Conservation (phyloP, 2,113 vertebrate species). For the Melanostigma gelatinosum region DNA sequence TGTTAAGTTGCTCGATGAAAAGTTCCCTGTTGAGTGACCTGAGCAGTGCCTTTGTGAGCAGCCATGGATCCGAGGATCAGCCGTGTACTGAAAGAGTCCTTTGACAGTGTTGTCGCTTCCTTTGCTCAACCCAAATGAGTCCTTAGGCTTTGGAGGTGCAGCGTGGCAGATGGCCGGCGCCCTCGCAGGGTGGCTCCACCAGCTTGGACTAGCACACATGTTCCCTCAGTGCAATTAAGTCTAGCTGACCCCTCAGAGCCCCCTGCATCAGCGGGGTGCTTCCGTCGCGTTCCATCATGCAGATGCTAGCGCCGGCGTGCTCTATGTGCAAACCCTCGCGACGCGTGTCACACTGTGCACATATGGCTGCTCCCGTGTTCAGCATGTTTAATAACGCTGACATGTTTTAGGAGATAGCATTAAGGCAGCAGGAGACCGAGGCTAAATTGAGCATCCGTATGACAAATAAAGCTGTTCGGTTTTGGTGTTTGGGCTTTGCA, state of each 20-base stretch:
- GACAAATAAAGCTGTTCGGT: conserved; percentile 67
- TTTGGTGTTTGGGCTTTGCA: conserved; percentile 28
- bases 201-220: conserved; percentile 74
- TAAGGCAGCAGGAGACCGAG: conserved; percentile 56
- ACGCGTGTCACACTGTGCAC: conserved; percentile 71
- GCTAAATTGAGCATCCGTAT: conserved; percentile 63
- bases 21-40: background rate
- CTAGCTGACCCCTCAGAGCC: conserved; percentile 79
- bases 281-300: conserved; percentile 71
- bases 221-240: conserved; percentile 80
- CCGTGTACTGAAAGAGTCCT: conserved; percentile 26
- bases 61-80: conserved; percentile 25
- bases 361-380: conserved; percentile 77
- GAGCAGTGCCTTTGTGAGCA: background rate
- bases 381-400: conserved; percentile 67
- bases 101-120: conserved; percentile 45
- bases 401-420: conserved; percentile 63
- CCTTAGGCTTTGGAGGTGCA: conserved; percentile 60
- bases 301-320: conserved; percentile 70
- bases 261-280: conserved; percentile 72
- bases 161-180: conserved; percentile 73
- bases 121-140: conserved; percentile 60
- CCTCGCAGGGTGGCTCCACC: conserved; percentile 65
- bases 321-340: conserved; percentile 49
- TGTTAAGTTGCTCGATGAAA: background rate